Evolutionary conservation across 2,797 vertebrate genomes (phyloP), one percentile per base, ranked within the genome.

Genomic region (Sphaeramia orbicularis): DNA sequence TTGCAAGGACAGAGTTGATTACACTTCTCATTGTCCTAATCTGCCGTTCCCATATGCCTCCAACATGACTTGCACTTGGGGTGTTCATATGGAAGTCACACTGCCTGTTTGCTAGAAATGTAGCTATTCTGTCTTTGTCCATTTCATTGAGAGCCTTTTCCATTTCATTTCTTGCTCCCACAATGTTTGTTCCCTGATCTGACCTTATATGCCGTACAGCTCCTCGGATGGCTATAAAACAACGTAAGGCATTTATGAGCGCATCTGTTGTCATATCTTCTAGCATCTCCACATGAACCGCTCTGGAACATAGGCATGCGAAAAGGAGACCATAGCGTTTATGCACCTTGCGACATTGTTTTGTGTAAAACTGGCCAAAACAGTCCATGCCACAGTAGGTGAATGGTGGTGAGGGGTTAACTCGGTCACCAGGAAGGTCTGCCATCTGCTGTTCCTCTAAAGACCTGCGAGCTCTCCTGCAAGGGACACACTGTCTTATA

Each of bases 111-210:
- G 32, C 35, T 5, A 38, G 12, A 37, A 10, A 53, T 6, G 2
- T 21, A 9, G n/a, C n/a, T 1, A 58, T 8, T 15, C 45, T 41
- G 7, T 51, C 45, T 10, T 16, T 58, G 42, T 50, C 11, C 15
- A 67, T 7, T 40, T 63, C 45, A 8, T 37, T 49, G 2, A 63
- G 18, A 51, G 10, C 32, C 24, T 21, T 38, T 51, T 37, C 16
- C 38, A 92, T 27, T 27, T 27, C 24, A 27, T 27, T 27, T 27
- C 24, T 27, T 27, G 27, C 14, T 35, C 48, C 21, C 4, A 35
- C 49, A 51, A 51, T 32, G 27, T 16, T 18, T 30, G 49, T 50
- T 95, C 51, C 80, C 48, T 50, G 27, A 2, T 32, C 48, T 27
- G 24, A 27, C 6, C 24, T 27, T 27, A 3, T 27, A 6, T 27